Base-by-base conservation (phyloP, 2,113 vertebrate genomes). In the Gallinago media region DNA sequence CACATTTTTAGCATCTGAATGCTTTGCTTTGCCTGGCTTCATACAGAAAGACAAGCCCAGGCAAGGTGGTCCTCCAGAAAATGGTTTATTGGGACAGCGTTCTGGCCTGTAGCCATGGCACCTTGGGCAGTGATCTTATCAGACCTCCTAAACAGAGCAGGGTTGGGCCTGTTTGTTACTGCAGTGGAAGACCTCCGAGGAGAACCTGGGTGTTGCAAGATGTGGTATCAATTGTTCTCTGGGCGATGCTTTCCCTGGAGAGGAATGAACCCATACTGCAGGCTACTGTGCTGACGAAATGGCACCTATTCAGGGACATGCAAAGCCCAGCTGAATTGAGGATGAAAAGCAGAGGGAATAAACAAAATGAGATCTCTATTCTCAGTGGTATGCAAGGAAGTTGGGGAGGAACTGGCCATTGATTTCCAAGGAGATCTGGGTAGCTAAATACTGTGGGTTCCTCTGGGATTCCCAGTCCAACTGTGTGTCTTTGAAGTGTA, bases 81-180 rank as follows among this genome's bases (percentile, higher is more conserved):
- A 96, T 96, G 95, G 96, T 96, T 97, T 96, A 89, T 29, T 96
- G 92, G 94, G 95, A 81, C 88, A 87, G 76, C 36, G 25, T 91
- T 89, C 96, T 97, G 96, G 96, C 95, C 94, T 76, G 76, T 76
- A 95, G 94, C 96, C 96, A 96, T 25, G 20, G 95, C 92, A 91
- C 95, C 91, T 75, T 85, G 95, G 86, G 95, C 94, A 93, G 83
- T 27, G 96, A 97, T 97, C 80, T 94, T 96, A 96, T 96, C 96
- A 94, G 91, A 94, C 88, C 96, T 96, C 96, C 94, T 92, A 52
- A 96, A 95, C 92, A 87, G 91, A 96, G 92, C 86, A 95, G 91
- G 92, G 91, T 94, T 97, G 96, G 96, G 94, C 96, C 96, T 96
- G 94, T 96, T 95, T 96, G 91, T 68, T 93, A 82, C 95, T 84